Evolutionary conservation across 2,888 invertebrate species (phyloP), one percentile per base, ranked within the genome.

Genomic region (Caradrina clavipalpis): DNA sequence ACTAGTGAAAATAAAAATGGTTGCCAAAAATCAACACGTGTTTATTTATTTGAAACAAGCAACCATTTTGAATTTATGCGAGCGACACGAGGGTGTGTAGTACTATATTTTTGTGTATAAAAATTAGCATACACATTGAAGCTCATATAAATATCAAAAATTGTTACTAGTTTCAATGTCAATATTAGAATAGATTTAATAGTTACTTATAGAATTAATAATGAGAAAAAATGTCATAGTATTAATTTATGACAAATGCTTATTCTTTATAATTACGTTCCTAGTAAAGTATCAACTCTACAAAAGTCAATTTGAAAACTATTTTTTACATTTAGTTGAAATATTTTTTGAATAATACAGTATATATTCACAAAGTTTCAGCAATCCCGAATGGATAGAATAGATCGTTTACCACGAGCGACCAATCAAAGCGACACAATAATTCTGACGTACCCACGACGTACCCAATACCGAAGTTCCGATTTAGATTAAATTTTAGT

Each of bases 401-500:
- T 55, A 59, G 51, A 58, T 11, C 51, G 50, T 31, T 51, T 73
- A 78, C 54, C 47, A 54, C 78, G 50, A 65, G 50, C 22, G 17
- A 47, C 53, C 42, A 65, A 77, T 60, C 64, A 74, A 73, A 68
- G 61, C 45, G n/a, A n/a, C 51, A 57, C 58, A 58, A 61, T 64
- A 73, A 68, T 58, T 72, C 54, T 51, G 60, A 42, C 58, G 54
- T 62, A 56, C 11, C 45, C 78, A 60, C 49, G 57, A 42, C 54
- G 58, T 62, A 59, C 11, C 45, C 78, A 63, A 76, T 53, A 65
- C 31, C 31, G n/a, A 39, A 76, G 63, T 65, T 72, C 49, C 63
- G 45, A 66, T 69, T 65, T 77, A 65, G 42, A 79, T 78, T 74
- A 50, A 78, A 79, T 61, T 78, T 78, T 64, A 67, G 64, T 35